Evolutionary conservation across 2,797 vertebrate genomes (phyloP).

Genomic region (Coluber constrictor): DNA sequence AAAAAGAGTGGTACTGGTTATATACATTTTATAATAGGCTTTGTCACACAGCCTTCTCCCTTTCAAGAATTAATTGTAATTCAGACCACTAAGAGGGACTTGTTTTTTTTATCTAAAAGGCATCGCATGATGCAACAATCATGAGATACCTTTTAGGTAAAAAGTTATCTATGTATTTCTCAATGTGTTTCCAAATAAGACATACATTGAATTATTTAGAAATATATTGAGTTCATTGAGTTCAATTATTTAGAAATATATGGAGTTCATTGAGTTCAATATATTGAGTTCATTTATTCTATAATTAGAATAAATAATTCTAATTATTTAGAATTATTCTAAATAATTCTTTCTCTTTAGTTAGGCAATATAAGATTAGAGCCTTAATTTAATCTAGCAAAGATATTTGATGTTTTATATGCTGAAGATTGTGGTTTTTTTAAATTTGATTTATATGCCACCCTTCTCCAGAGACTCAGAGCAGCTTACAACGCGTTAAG

Average conservation of each 20-base stretch:
- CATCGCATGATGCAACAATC: background rate
- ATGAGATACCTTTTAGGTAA: too few species aligned
- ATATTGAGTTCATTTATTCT: too few species aligned
- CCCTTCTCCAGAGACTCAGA: too few species aligned
- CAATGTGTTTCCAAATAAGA: background rate
- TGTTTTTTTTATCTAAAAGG: background rate
- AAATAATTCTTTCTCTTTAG: background rate
- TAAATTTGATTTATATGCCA: too few species aligned
- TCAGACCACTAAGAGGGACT: background rate
- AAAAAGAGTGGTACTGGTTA: background rate
- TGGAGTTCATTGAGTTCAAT: too few species aligned
- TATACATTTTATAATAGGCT: background rate
- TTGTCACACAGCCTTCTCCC: background rate
- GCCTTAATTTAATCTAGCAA: background rate
- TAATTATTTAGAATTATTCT: too few species aligned
- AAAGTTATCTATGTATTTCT: background rate
- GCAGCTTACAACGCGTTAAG: too few species aligned
- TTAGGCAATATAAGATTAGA: background rate
- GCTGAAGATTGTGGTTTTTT: background rate
- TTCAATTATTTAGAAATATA: too few species aligned
- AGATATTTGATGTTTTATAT: background rate
- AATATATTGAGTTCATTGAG: background rate
- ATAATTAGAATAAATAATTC: too few species aligned
- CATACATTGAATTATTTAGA: background rate
- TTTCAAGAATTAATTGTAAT: background rate